phyloP scores from a whole-genome alignment of 2,888 invertebrate species.

The Andrena bicolor region DNA sequence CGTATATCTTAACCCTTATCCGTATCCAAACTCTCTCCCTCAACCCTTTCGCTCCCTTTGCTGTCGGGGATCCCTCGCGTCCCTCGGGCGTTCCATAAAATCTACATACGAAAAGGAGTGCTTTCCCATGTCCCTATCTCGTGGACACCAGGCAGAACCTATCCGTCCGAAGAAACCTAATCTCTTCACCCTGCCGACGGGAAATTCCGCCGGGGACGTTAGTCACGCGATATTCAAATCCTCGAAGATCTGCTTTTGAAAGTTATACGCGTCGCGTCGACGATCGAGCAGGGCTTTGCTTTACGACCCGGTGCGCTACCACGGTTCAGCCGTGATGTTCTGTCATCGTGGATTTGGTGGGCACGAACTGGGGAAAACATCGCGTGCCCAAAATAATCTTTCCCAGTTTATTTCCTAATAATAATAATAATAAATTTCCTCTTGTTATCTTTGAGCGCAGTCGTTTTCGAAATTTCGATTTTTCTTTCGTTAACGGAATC shows the following conservation, averaged over 20 bases:
- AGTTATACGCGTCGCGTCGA: constrained; percentile 21
- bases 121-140: constrained; percentile 77
- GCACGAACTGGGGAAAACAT: neutral
- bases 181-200: constrained; percentile 66
- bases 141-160: constrained; percentile 68
- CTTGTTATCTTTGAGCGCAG: neutral
- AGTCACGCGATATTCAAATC: constrained; percentile 67
- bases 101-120: constrained; percentile 78
- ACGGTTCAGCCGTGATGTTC: neutral
- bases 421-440: too few relatives aligned
- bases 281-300: constrained; percentile 1
- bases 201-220: constrained; percentile 64
- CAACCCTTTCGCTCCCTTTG: constrained; percentile 71
- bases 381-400: too few relatives aligned
- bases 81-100: constrained; percentile 71
- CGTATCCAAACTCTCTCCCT: constrained; percentile 56
- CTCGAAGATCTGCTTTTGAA: constrained; percentile 51
- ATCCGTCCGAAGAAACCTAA: constrained; percentile 75
- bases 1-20: constrained; percentile 72
- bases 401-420: too few relatives aligned
- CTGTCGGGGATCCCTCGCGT: constrained; percentile 60
- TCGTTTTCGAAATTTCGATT: neutral
- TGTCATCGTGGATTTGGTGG: neutral
- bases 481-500: neutral
- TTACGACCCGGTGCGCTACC: constrained; percentile 8